Percentiles rank a stretch among this genome's conserved stretches.
phyloP scores from a whole-genome alignment of 2,113 vertebrate species.

The Sphyrna mokarran region DNA sequence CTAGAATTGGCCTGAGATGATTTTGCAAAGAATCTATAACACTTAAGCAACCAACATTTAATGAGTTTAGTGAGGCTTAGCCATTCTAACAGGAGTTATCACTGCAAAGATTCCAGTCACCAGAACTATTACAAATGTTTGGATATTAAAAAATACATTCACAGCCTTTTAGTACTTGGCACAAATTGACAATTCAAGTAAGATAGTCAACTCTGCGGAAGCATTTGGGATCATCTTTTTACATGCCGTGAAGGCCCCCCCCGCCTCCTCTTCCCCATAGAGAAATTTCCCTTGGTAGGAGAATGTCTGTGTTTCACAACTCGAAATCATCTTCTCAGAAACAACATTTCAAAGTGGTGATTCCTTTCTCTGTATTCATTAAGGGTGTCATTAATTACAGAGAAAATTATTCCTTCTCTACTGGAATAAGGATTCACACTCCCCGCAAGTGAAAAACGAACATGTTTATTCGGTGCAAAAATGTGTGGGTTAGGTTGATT shows the following conservation, averaged over 20 bases:
- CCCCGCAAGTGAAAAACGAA: neutral
- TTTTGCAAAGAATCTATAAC: slow-evolving; percentile 19
- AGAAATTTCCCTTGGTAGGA: neutral
- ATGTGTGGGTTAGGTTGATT: no score
- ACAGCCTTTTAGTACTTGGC: neutral
- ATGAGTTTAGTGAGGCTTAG: neutral
- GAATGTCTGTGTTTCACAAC: neutral
- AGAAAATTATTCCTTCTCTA: neutral
- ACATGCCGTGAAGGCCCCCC: neutral
- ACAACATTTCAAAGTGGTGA: neutral
- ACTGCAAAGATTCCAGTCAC: neutral
- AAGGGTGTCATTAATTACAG: neutral
- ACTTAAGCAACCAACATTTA: slow-evolving; percentile 4
- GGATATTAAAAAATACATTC: neutral
- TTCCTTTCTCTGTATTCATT: neutral
- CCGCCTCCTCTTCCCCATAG: no score
- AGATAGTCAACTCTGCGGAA: neutral
- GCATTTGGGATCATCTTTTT: neutral
- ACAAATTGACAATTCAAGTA: neutral
- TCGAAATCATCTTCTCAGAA: neutral
- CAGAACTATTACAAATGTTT: neutral
- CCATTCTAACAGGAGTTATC: neutral
- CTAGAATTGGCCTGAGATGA: slow-evolving; percentile 4
- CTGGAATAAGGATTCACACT: neutral
- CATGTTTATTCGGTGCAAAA: neutral